Evolutionary conservation across 2,797 vertebrate genomes (phyloP).

Genomic region (Dryobates pubescens): DNA sequence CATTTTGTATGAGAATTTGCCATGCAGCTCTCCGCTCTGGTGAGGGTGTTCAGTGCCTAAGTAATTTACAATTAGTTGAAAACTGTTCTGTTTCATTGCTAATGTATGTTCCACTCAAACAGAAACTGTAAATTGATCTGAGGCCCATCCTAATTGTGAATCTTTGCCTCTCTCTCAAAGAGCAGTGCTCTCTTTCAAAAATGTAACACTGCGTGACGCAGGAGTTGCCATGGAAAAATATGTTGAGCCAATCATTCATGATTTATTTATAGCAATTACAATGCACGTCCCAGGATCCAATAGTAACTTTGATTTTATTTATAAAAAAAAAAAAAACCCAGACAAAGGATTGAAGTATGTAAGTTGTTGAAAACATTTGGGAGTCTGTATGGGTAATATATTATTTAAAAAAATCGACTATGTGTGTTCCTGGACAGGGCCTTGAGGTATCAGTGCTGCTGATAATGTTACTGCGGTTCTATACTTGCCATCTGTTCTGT

Average conservation of each 20-base stretch:
- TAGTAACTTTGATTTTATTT: conserved; percentile 26
- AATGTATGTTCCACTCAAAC: not conserved
- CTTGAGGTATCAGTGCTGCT: not conserved
- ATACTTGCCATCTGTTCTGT: conserved; percentile 54
- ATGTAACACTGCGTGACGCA: conserved; percentile 29
- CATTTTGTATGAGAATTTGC: not conserved
- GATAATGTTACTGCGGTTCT: conserved; percentile 12
- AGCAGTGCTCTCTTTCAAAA: conserved; percentile 31
- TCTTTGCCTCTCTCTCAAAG: conserved; percentile 21
- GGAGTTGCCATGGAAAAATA: conserved; percentile 76
- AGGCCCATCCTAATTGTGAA: not conserved
- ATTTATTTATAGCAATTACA: conserved; percentile 76
- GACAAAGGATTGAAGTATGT: conserved; percentile 3
- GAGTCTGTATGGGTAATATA: not conserved
- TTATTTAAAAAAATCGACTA: conserved; percentile 41
- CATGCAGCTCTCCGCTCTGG: not conserved
- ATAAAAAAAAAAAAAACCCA: not conserved
- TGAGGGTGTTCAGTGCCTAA: not conserved
- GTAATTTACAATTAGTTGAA: not conserved
- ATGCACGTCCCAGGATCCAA: conserved; percentile 44
- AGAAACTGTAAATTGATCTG: not conserved
- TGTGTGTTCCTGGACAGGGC: not conserved
- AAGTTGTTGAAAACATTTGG: conserved; percentile 29
- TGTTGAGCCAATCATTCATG: conserved; percentile 66
- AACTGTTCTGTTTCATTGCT: not conserved